Evolutionary conservation across 92 coral and sea anemone genomes (phyloP), one percentile per base, ranked within the genome.

Genomic region (Palythoa heliodiscus): DNA sequence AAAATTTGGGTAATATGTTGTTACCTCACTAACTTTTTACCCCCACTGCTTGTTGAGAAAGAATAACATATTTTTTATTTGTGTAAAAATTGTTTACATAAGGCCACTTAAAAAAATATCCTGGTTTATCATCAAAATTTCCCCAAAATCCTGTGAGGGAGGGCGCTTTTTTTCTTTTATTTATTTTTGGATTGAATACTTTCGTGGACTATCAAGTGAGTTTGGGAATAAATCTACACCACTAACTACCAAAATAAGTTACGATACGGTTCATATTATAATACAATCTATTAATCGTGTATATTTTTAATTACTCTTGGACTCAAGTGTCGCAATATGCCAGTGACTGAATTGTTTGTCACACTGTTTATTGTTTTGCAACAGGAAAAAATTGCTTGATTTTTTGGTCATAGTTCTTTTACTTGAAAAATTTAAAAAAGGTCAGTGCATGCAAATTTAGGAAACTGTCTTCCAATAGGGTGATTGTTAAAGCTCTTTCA

Each of bases 1-100:
- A 89, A 92, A 78, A 66, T 87, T 16, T 92, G 92, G 91, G 70
- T 74, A 35, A 87, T 87, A 37, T 92, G 90, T 35, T 82, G 90
- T 78, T 92, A 89, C 53, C 83, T 89, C 0, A 66, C 88, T 43
- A 86, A 86, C 76, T 92, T 89, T 86, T 83, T 70, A 50, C 89
- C 88, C 69, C 92, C 92, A 67, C 13, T 53, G 58, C 7, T 53
- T 53, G 58, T n/a, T n/a, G n/a, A n/a, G n/a, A n/a, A n/a, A n/a
- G n/a, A n/a, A n/a, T n/a, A n/a, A n/a, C n/a, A n/a, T n/a, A n/a
- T n/a, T n/a, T n/a, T n/a, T n/a, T 60, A 52, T 52, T 52, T 52
- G 55, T 52, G 5, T 52, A 11, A 5, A 5, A 52, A 52, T 52
- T 52, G 55, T 52, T 52, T 11, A 52, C 55, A 52, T 52, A 52